Percentiles rank a stretch among this genome's conserved stretches.
Evolutionary conservation across 2,888 invertebrate genomes (phyloP).

Genomic region (Tanytarsus gracilentus): DNA sequence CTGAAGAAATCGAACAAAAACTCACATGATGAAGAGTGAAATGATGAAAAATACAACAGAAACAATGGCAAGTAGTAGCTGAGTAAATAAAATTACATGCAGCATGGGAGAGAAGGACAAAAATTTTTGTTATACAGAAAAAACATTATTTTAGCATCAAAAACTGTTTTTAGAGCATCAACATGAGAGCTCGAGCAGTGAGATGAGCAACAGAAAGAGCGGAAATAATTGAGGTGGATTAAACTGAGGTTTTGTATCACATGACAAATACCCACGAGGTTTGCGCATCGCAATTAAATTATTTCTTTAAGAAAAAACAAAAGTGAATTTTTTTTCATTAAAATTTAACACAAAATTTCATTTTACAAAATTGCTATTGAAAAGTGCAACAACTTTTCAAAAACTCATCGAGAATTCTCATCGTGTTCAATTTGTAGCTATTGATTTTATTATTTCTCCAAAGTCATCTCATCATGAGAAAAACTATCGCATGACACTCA

Average conservation of each 20-base stretch:
- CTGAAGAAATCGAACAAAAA: no score
- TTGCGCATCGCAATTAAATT: neutral
- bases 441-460: neutral
- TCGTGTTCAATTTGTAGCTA: neutral
- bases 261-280: neutral
- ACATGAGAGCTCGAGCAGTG: no score
- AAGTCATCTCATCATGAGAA: no score
- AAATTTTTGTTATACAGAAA: neutral
- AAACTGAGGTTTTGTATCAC: neutral
- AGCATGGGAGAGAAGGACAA: no score
- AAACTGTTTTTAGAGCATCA: neutral
- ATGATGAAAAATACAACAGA: neutral
- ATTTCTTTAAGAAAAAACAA: no score
- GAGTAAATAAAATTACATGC: neutral
- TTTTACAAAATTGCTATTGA: neutral
- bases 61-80: neutral
- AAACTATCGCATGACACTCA: no score
- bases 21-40: neutral
- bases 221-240: slow-evolving; percentile 1
- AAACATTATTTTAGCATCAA: neutral
- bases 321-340: no score
- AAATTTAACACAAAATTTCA: no score
- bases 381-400: neutral
- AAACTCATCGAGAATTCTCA: neutral
- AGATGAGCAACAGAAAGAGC: neutral